Evolutionary conservation across 2,797 vertebrate species (phyloP).

Genomic region (Peromyscus aztecus): DNA sequence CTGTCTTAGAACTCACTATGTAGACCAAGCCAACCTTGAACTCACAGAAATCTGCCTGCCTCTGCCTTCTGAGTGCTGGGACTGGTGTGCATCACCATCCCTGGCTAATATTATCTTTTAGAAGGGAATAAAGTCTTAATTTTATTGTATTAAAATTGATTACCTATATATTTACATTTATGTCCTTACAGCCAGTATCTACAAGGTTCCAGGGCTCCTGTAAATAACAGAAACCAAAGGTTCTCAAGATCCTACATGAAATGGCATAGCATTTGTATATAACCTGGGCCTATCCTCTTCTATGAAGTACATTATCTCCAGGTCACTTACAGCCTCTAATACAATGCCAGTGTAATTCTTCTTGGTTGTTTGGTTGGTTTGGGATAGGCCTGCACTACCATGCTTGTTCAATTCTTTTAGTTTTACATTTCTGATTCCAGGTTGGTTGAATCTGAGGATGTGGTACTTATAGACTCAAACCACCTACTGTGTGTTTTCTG

Average conservation of each 20-base stretch:
- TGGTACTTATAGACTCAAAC: not conserved
- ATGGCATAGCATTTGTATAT: not conserved
- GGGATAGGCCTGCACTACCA: not conserved
- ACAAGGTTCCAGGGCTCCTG: not conserved
- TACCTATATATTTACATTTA: not conserved
- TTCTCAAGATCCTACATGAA: not conserved
- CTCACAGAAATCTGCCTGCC: not conserved
- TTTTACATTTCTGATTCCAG: not conserved
- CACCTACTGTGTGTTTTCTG: not conserved
- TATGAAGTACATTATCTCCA: not conserved
- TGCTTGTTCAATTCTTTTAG: not conserved
- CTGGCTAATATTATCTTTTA: not conserved
- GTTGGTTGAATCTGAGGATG: not conserved
- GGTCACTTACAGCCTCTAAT: not conserved
- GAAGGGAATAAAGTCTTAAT: not conserved
- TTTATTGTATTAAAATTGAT: not conserved
- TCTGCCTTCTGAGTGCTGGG: not conserved
- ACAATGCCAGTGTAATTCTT: not conserved
- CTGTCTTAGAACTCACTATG: not conserved
- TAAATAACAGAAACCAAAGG: not conserved
- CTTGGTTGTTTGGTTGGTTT: not conserved
- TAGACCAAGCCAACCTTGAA: not conserved
- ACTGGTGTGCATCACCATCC: not conserved
- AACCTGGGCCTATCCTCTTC: not conserved
- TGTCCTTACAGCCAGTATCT: not conserved